Evolutionary conservation across 2,113 vertebrate species (phyloP).

Genomic region (Myrmecobius fasciatus): DNA sequence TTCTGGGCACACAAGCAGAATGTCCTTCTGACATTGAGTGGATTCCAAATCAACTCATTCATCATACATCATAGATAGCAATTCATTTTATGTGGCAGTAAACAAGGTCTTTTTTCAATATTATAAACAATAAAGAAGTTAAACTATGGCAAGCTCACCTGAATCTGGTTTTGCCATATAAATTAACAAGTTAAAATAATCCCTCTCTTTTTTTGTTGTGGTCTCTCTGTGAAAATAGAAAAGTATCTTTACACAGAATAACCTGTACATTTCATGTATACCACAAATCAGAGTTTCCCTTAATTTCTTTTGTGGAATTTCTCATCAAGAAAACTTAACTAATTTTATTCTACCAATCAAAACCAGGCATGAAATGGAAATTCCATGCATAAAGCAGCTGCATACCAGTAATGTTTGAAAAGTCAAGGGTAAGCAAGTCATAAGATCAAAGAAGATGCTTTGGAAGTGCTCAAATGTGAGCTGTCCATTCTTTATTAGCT

Average conservation of each 20-base stretch:
- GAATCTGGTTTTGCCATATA: neutral
- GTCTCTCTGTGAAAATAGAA: neutral
- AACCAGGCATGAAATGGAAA: neutral
- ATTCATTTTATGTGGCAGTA: neutral
- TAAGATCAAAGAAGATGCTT: neutral
- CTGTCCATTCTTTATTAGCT: neutral
- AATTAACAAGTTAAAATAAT: slow-evolving; percentile 9
- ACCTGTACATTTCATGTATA: neutral
- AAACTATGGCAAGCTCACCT: neutral
- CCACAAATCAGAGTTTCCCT: neutral
- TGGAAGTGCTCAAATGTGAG: neutral
- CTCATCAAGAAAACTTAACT: slow-evolving; percentile 18
- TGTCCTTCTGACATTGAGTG: neutral
- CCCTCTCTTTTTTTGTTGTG: neutral
- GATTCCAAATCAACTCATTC: neutral
- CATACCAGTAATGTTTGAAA: neutral
- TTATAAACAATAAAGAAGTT: neutral
- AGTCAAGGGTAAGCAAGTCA: neutral
- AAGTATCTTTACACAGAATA: neutral
- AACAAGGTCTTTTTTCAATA: neutral
- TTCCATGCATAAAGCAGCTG: neutral
- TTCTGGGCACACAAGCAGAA: neutral
- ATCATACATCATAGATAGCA: neutral
- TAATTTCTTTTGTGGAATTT: neutral
- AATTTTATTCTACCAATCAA: neutral